A percentile compares a stretch with the other conserved stretches of the same genome.
Conservation (phyloP, 2,888 invertebrate species). For the Punctoribates punctum region DNA sequence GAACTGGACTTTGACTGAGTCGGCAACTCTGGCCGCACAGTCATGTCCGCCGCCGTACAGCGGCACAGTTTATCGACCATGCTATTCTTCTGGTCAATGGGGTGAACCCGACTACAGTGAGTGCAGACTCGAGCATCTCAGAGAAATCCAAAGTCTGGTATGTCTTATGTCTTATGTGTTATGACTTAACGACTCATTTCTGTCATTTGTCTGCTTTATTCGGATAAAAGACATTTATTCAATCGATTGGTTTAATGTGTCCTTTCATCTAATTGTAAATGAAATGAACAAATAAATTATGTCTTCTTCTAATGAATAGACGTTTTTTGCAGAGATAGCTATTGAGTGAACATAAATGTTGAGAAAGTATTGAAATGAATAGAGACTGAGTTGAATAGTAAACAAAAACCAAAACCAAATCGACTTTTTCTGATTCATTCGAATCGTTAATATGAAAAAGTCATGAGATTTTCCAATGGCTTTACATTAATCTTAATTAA, state of each 20-base stretch:
- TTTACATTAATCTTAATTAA: conserved; percentile 15
- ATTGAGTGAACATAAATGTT: not conserved
- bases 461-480: not conserved
- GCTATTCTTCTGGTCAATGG: conserved; percentile 49
- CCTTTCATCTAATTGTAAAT: conserved; percentile 19
- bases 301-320: conserved; percentile 20
- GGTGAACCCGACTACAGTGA: conserved; percentile 48
- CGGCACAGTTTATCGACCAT: conserved; percentile 49
- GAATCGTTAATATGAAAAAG: not conserved
- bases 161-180: conserved; percentile 13
- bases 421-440: not conserved
- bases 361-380: not conserved
- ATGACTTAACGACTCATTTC: conserved; percentile 2
- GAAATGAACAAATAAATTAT: conserved; percentile 28
- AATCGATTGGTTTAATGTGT: not conserved
- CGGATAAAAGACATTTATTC: conserved; percentile 8
- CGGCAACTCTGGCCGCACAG: conserved; percentile 48
- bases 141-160: conserved; percentile 49
- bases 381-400: not conserved
- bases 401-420: not conserved
- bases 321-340: not conserved
- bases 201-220: conserved; percentile 36
- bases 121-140: conserved; percentile 48
- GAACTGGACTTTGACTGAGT: conserved; percentile 48
- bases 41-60: conserved; percentile 47